Evolutionary conservation across 2,113 vertebrate species (phyloP).

Genomic region (Cottus gobio): DNA sequence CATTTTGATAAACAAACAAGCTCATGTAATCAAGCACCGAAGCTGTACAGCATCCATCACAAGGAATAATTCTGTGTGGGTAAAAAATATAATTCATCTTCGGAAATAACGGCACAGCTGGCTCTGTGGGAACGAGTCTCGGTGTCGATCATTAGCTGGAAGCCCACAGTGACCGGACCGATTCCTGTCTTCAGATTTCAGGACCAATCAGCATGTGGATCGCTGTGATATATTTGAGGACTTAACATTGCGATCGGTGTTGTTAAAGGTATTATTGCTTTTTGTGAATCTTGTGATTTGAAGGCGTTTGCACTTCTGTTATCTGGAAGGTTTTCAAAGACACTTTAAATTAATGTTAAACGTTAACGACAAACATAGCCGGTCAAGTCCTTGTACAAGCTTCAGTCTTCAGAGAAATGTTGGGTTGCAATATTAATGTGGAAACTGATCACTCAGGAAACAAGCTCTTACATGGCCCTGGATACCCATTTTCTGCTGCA

Average conservation of each 20-base stretch:
- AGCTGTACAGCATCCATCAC: constrained; percentile 8
- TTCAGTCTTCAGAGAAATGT: not conserved
- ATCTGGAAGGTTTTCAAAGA: constrained; percentile 22
- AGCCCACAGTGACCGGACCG: constrained; percentile 43
- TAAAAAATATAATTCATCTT: constrained; percentile 34
- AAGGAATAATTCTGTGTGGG: constrained; percentile 7
- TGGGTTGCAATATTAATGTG: not conserved
- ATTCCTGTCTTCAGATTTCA: constrained; percentile 2
- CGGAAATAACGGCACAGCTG: constrained; percentile 55
- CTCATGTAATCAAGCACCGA: constrained; percentile 3
- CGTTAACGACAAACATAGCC: not conserved
- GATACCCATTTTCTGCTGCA: not conserved
- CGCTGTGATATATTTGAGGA: not conserved
- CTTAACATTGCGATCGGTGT: constrained; percentile 15
- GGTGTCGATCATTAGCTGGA: constrained; percentile 55
- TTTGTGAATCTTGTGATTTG: constrained; percentile 29
- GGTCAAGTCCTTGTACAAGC: not conserved
- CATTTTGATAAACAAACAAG: constrained; percentile 24
- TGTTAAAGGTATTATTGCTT: constrained; percentile 21
- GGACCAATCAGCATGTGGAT: too few species aligned
- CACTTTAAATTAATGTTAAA: not conserved
- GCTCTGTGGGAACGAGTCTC: constrained; percentile 43
- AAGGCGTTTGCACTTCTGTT: not conserved
- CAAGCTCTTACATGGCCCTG: not conserved
- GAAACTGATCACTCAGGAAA: not conserved